Conservation (phyloP, 2,113 vertebrate species). For the Sinocyclocheilus anophthalmus region DNA sequence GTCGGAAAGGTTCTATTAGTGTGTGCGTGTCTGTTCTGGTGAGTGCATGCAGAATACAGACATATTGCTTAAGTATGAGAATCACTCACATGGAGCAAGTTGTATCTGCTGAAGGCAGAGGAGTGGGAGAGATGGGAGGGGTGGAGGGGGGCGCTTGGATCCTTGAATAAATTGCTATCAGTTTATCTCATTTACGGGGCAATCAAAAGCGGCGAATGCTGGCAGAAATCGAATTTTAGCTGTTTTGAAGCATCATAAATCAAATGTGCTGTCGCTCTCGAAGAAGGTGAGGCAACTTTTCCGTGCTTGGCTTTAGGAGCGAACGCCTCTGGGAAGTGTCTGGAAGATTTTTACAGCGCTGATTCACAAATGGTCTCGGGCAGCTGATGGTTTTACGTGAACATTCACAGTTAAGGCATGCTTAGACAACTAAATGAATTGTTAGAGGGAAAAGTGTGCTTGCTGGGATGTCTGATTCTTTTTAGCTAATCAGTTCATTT, state of each 20-base stretch:
- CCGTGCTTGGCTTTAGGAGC: slow-evolving; percentile 18
- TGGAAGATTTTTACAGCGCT: not conserved
- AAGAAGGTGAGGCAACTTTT: slow-evolving; percentile 75
- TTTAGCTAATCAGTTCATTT: not conserved
- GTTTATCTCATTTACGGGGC: slow-evolving; percentile 94
- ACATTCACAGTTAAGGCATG: not conserved
- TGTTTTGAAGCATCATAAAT: slow-evolving; percentile 93
- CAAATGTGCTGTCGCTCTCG: slow-evolving; percentile 77
- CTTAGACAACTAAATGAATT: not conserved
- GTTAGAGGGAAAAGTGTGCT: too few relatives aligned
- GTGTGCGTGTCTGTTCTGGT: slow-evolving; percentile 78
- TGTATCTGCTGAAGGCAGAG: slow-evolving; percentile 64
- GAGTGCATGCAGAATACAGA: slow-evolving; percentile 77
- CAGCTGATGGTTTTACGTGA: not conserved
- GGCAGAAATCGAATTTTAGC: slow-evolving; percentile 92
- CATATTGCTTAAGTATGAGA: slow-evolving; percentile 78
- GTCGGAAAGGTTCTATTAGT: slow-evolving; percentile 75
- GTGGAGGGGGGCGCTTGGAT: slow-evolving; percentile 71
- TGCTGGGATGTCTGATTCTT: not conserved
- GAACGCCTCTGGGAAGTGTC: not conserved
- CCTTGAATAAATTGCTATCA: slow-evolving; percentile 92
- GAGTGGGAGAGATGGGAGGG: slow-evolving; percentile 49
- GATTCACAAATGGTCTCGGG: slow-evolving; percentile 6
- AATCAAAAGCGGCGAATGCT: slow-evolving; percentile 85
- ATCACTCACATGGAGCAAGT: slow-evolving; percentile 73